Percentiles rank a stretch among this genome's conserved stretches.
phyloP scores from a whole-genome alignment of 2,888 invertebrate genomes.

The Rhingia rostrata region DNA sequence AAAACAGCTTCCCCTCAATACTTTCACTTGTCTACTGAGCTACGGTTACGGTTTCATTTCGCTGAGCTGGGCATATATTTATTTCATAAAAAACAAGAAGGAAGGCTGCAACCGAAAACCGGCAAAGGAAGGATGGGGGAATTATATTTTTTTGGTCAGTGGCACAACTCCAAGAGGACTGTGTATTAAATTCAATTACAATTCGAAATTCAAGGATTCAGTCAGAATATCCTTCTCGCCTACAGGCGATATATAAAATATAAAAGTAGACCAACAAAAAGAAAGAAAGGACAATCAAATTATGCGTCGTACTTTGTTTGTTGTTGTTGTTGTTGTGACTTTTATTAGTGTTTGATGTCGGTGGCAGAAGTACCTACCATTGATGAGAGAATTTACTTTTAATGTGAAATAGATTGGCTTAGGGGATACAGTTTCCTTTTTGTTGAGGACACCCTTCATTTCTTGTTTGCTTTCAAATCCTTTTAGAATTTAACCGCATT shows the following conservation, averaged over 20 bases:
- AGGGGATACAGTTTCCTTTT: conserved; percentile 1
- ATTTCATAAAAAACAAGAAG: conserved; percentile 23
- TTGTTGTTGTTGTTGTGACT: conserved; percentile 3
- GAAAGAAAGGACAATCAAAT: conserved; percentile 46
- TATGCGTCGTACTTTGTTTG: conserved; percentile 21
- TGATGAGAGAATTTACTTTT: conserved; percentile 24
- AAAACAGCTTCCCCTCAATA: conserved; percentile 48
- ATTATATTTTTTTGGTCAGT: conserved; percentile 65
- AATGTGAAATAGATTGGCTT: conserved; percentile 48
- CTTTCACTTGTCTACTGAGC: conserved; percentile 49
- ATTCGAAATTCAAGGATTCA: conserved; percentile 37
- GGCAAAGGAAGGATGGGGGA: conserved; percentile 15
- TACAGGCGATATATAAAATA: conserved; percentile 10
- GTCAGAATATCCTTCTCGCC: conserved; percentile 15
- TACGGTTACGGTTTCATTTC: conserved; percentile 30
- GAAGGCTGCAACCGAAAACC: neutral
- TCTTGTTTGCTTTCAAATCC: too few relatives aligned
- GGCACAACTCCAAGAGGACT: conserved; percentile 54
- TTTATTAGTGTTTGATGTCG: too few relatives aligned
- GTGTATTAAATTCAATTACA: conserved; percentile 66
- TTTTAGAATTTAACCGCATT: too few relatives aligned
- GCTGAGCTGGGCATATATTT: conserved; percentile 33
- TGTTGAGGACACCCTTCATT: too few relatives aligned
- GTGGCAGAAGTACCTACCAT: neutral
- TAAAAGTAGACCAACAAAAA: conserved; percentile 12